Evolutionary conservation across 2,113 vertebrate genomes (phyloP).

Genomic region (Amphiprion ocellaris): DNA sequence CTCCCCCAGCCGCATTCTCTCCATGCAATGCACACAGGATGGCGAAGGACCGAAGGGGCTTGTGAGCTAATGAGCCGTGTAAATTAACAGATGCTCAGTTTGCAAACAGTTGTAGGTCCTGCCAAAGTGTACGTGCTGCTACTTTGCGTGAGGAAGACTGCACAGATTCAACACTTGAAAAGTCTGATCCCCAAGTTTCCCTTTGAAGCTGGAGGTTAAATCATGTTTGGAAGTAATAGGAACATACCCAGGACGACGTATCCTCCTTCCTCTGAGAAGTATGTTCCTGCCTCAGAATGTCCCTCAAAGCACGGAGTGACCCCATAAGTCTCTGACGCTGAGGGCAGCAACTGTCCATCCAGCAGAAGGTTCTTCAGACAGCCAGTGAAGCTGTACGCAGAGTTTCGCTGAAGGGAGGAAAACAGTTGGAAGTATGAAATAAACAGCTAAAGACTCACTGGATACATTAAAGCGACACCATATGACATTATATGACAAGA

Average conservation of each 20-base stretch:
- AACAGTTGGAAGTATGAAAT: background rate
- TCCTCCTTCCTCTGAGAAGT: constrained; percentile 94
- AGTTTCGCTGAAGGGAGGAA: constrained; percentile 84
- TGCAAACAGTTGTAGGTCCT: constrained; percentile 11
- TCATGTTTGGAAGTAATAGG: background rate
- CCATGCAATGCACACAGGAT: background rate
- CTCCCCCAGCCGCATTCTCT: constrained; percentile 27
- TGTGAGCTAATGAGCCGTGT: constrained; percentile 35
- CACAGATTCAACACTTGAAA: background rate
- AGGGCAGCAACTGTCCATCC: constrained; percentile 85
- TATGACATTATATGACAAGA: too few species aligned
- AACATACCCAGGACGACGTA: constrained; percentile 91
- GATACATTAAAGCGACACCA: too few species aligned
- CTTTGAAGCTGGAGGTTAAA: background rate
- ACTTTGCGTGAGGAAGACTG: background rate
- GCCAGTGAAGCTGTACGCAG: constrained; percentile 91
- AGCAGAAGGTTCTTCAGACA: constrained; percentile 93
- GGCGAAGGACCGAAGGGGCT: background rate
- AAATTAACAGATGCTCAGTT: constrained; percentile 47
- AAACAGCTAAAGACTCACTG: background rate
- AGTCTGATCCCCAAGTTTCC: background rate
- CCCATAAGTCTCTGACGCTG: constrained; percentile 88
- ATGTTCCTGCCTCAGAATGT: constrained; percentile 90
- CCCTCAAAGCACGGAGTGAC: constrained; percentile 95
- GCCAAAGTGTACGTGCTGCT: constrained; percentile 5